Evolutionary conservation across 2,113 vertebrate genomes (phyloP).

Genomic region (Balaeniceps rex): DNA sequence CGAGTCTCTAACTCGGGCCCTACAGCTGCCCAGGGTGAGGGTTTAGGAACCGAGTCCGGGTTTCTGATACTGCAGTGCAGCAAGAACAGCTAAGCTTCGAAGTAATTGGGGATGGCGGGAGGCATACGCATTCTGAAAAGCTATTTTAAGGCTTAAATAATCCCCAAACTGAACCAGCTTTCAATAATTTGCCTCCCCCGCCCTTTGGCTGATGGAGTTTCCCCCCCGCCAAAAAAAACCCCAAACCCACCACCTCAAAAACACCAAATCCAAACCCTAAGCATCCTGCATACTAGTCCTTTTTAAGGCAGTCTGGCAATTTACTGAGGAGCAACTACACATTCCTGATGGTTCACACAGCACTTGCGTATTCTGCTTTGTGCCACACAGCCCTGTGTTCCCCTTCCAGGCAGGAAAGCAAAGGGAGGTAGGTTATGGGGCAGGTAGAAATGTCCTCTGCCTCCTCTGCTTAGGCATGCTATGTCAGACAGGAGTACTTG

Average conservation of each 20-base stretch:
- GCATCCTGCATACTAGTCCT: background rate
- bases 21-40: rapidly evolving
- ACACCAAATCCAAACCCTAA: background rate
- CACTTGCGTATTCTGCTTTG: background rate
- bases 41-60: rapidly evolving
- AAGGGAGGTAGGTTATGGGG: background rate
- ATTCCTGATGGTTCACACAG: background rate
- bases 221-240: rapidly evolving
- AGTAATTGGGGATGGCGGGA: no score
- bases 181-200: rapidly evolving
- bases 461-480: background rate
- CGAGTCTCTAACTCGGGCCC: background rate
- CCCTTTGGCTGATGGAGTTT: background rate
- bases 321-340: background rate
- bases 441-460: background rate
- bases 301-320: background rate
- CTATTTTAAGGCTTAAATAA: background rate
- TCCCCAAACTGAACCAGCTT: background rate
- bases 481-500: background rate
- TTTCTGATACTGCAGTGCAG: background rate
- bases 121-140: background rate
- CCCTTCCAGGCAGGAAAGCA: background rate
- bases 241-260: background rate
- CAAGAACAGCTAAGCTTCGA: background rate
- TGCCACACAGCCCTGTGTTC: rapidly evolving